These are phyloP conservation scores for Melanotaenia parkinsoni DNA, from an alignment of 2,797 vertebrate genomes.

Conservation along the genomic window DNA sequence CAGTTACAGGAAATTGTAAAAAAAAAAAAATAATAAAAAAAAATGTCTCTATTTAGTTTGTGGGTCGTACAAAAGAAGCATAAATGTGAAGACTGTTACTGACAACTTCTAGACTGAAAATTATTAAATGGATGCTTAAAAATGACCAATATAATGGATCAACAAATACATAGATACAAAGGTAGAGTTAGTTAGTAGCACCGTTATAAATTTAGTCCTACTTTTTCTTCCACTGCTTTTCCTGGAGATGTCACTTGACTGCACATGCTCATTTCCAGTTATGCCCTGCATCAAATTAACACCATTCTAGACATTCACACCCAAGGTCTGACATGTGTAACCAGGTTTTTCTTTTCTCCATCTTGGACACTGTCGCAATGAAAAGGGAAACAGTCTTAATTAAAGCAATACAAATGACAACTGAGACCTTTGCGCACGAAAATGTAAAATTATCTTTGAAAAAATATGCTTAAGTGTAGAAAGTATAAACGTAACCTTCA, in stretches of 20 bases:
- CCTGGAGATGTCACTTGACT: slow-evolving; percentile 2
- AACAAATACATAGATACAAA: too few species aligned
- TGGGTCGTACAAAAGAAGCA: too few species aligned
- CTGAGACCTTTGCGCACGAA: slow-evolving; percentile 8
- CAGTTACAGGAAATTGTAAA: too few species aligned
- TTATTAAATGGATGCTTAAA: too few species aligned
- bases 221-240: not conserved
- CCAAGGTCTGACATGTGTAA: slow-evolving; percentile 35
- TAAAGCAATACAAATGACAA: slow-evolving; percentile 30
- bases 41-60: too few species aligned
- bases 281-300: slow-evolving; percentile 51
- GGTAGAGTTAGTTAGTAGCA: too few species aligned
- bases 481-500: slow-evolving; percentile 31
- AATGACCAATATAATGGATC: too few species aligned
- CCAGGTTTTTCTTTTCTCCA: slow-evolving; percentile 1
- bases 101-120: too few species aligned
- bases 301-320: slow-evolving; percentile 52
- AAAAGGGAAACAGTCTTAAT: slow-evolving; percentile 36
- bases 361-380: not conserved
- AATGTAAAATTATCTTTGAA: slow-evolving; percentile 9
- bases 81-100: too few species aligned
- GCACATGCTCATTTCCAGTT: slow-evolving; percentile 25
- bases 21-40: too few species aligned
- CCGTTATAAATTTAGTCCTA: too few species aligned
- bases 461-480: not conserved